Conservation (phyloP, 2,888 invertebrate species). For the Corythucha ciliata region DNA sequence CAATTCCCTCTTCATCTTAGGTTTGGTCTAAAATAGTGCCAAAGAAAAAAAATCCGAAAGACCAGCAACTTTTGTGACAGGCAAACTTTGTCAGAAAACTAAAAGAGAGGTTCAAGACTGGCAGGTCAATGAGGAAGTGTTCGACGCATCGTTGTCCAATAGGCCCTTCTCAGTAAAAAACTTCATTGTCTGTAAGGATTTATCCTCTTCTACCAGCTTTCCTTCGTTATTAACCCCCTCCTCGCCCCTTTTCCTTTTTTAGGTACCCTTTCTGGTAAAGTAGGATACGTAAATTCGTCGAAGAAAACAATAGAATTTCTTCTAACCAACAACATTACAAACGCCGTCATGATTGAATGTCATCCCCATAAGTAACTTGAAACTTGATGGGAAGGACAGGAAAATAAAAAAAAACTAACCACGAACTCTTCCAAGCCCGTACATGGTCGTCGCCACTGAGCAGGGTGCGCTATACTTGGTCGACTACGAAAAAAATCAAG, state of each 20-base stretch:
- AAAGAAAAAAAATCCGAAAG: too few relatives aligned
- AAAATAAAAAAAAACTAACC: neutral
- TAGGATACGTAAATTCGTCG: slow-evolving; percentile 19
- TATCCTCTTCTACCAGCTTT: too few relatives aligned
- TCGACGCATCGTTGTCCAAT: slow-evolving; percentile 8
- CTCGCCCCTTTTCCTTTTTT: neutral
- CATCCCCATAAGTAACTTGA: slow-evolving; percentile 14
- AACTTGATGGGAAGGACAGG: neutral
- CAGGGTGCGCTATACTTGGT: slow-evolving; percentile 10
- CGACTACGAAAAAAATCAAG: slow-evolving; percentile 20
- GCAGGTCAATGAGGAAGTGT: slow-evolving; percentile 5
- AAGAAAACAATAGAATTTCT: slow-evolving; percentile 19
- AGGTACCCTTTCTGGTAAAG: neutral
- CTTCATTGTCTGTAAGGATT: slow-evolving; percentile 17
- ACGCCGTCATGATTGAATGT: slow-evolving; percentile 19
- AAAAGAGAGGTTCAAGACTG: slow-evolving; percentile 10
- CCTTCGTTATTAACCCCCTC: neutral
- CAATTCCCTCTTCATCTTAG: slow-evolving; percentile 17
- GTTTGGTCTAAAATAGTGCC: slow-evolving; percentile 5
- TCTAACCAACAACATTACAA: slow-evolving; percentile 8
- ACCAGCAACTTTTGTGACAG: too few relatives aligned
- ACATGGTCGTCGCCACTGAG: slow-evolving; percentile 12
- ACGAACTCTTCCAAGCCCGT: too few relatives aligned
- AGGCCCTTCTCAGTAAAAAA: slow-evolving; percentile 11
- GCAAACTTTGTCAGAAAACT: slow-evolving; percentile 12